Conservation (phyloP, 2,888 invertebrate species). For the Trachelus troglodyta region DNA sequence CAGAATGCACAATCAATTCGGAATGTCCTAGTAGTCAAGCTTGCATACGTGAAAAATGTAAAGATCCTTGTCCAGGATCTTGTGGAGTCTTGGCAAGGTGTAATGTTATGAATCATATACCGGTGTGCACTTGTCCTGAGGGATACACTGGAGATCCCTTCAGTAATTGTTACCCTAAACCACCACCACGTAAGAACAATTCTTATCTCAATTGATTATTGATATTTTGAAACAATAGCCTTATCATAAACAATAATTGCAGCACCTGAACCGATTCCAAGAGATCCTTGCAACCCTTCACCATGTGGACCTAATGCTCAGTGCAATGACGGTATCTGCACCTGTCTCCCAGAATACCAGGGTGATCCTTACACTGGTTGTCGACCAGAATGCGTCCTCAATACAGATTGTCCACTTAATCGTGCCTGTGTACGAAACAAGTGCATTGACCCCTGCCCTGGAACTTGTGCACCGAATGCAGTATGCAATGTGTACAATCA, state of each 20-base stretch:
- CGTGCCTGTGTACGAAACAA: constrained; percentile 76
- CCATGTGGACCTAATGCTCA: constrained; percentile 80
- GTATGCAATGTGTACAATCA: constrained; percentile 80
- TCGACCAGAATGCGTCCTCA: constrained; percentile 78
- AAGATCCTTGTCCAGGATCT: constrained; percentile 70
- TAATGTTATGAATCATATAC: constrained; percentile 70
- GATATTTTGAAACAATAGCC: neutral
- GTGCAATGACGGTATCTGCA: constrained; percentile 70
- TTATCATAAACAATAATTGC: constrained; percentile 45
- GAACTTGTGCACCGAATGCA: constrained; percentile 79
- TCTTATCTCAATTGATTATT: constrained; percentile 47
- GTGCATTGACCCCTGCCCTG: constrained; percentile 76
- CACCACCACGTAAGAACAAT: constrained; percentile 59
- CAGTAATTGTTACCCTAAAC: constrained; percentile 68
- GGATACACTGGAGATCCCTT: constrained; percentile 68
- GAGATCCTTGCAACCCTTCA: constrained; percentile 73
- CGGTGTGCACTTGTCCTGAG: constrained; percentile 69
- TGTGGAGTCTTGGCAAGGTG: constrained; percentile 70
- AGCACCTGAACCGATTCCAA: constrained; percentile 54
- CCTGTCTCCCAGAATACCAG: constrained; percentile 68
- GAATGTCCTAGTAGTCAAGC: constrained; percentile 69
- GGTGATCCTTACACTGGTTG: constrained; percentile 77
- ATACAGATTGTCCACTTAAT: constrained; percentile 73
- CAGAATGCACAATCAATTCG: constrained; percentile 69
- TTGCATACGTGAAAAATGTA: constrained; percentile 70